Conservation (phyloP, 2,888 invertebrate genomes). For the Pilophorus perplexus region DNA sequence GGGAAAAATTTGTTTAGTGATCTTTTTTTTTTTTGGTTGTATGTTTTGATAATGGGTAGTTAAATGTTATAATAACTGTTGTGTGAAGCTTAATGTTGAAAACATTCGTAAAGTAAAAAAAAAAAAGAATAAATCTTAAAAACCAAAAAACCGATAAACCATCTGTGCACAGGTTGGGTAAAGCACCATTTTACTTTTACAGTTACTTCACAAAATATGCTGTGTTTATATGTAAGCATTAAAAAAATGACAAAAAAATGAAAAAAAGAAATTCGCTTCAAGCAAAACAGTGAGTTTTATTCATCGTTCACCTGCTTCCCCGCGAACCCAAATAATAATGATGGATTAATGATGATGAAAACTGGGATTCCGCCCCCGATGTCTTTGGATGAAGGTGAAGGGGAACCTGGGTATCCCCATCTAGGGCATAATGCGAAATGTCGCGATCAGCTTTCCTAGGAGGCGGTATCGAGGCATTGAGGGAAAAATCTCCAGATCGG, state of each 20-base stretch:
- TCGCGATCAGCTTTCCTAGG: no score
- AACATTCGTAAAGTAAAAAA: conserved; percentile 35
- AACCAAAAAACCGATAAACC: conserved; percentile 30
- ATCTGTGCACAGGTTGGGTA: conserved; percentile 42
- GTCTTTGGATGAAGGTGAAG: no score
- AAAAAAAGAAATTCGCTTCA: conserved; percentile 43
- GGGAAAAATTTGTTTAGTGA: conserved; percentile 28
- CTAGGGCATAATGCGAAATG: no score
- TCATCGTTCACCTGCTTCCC: conserved; percentile 23
- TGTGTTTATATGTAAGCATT: conserved; percentile 46
- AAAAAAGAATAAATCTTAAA: conserved; percentile 16
- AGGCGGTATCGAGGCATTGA: no score
- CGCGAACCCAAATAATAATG: neutral
- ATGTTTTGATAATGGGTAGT: conserved; percentile 44
- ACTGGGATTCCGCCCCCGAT: no score
- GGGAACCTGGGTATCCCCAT: no score
- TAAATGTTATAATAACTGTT: conserved; percentile 45
- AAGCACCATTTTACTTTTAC: conserved; percentile 39
- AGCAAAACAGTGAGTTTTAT: conserved; percentile 41
- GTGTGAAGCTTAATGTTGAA: conserved; percentile 45
- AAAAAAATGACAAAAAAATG: conserved; percentile 25
- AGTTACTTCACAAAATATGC: conserved; percentile 44
- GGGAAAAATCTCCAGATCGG: no score
- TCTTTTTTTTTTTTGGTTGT: conserved; percentile 36
- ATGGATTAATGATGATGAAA: neutral